Base-by-base conservation (phyloP, 2,797 vertebrate genomes). In the Alosa sapidissima region DNA sequence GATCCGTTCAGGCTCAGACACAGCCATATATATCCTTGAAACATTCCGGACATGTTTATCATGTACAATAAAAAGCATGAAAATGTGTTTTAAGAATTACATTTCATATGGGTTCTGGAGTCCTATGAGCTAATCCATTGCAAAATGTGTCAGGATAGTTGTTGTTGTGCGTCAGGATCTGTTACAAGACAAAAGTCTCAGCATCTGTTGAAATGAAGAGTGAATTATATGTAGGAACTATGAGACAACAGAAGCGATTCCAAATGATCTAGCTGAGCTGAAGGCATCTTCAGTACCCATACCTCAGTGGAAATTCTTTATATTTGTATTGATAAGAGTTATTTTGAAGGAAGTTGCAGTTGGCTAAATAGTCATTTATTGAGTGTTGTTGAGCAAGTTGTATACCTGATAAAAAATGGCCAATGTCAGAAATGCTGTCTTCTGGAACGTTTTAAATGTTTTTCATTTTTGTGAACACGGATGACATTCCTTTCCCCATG, bases 191-290 rank as follows among this genome's bases (percentile, higher is more conserved):
- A 45, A 14, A 41, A 45, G 19, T 16, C 19, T 47, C 72, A 47
- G 41, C 16, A 78, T 14, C 41, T 78, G 36, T 78, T 45, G 72
- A 78, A 47, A 47, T 78, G 72, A 72, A 72, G 65, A 78, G 72
- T 75, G 14, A 58, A 62, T 19, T 36, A 45, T 7, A 47, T 78
- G 72, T 47, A 78, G 19, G 72, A 45, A 21, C 14, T 47, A 47
- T 47, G 72, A 45, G 19, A n/a, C 72, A n/a, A 21, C 45, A 78
- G 36, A 21, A 47, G 28, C 47, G 47, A 19, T 10, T 78, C 41
- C 16, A 78, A 75, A 41, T 75, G 33, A 47, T 19, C 72, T 33
- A 75, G 68, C 33, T 16, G 5, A 78, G 72, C 9, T 78, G 16
- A 78, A 78, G 36, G 72, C 41, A 75, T 41, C 7, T 78, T 19